Evolutionary conservation across 2,888 invertebrate species (phyloP).

Genomic region (Acanthosoma haemorrhoidale): DNA sequence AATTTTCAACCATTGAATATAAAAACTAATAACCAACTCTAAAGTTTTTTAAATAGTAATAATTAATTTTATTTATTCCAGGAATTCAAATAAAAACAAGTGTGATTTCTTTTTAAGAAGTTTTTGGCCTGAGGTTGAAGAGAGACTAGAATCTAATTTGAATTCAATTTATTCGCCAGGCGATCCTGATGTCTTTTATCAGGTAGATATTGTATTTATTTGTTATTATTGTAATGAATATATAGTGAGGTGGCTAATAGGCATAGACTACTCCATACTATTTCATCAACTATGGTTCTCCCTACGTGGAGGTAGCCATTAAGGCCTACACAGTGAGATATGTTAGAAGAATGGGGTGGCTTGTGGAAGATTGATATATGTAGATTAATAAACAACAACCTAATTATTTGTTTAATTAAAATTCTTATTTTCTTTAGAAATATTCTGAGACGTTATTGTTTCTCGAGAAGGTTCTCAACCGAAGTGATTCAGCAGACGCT

Average conservation of each 20-base stretch:
- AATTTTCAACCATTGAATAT: too few species aligned
- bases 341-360: too few species aligned
- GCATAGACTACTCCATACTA: too few species aligned
- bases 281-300: too few species aligned
- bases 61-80: neutral
- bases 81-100: slow-evolving; percentile 45
- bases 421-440: slow-evolving; percentile 49
- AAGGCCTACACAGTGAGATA: too few species aligned
- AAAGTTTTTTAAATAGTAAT: neutral
- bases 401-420: too few species aligned
- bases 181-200: slow-evolving; percentile 81
- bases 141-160: slow-evolving; percentile 71
- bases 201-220: slow-evolving; percentile 47
- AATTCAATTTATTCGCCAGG: slow-evolving; percentile 86
- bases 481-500: slow-evolving; percentile 56
- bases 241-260: too few species aligned
- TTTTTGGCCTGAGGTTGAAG: slow-evolving; percentile 81
- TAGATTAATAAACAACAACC: too few species aligned
- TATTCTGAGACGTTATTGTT: slow-evolving; percentile 75
- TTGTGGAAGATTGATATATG: too few species aligned
- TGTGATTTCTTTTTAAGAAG: slow-evolving; percentile 78
- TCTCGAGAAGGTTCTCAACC: slow-evolving; percentile 62
- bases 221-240: too few species aligned
- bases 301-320: too few species aligned
- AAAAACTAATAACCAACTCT: neutral